Conservation (phyloP, 2,888 invertebrate genomes). For the Epistrophe eligans region DNA sequence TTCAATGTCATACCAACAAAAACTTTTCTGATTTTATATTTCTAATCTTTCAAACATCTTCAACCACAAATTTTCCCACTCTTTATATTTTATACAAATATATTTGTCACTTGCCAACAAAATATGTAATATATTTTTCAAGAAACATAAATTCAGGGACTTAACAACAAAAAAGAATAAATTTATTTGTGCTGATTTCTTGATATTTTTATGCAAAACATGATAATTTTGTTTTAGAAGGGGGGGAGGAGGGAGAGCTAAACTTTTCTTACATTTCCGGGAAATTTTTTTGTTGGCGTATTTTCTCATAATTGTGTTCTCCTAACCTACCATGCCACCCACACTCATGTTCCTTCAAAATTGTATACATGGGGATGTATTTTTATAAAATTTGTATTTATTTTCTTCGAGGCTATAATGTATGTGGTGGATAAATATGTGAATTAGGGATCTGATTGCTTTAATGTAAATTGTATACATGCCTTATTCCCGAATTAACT, state of each 20-base stretch:
- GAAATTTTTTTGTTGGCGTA: background rate
- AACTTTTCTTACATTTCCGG: background rate
- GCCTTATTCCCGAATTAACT: conserved; percentile 13
- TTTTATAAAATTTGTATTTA: background rate
- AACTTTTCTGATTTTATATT: too few species aligned
- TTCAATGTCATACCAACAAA: too few species aligned
- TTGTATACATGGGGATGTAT: background rate
- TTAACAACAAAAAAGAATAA: background rate
- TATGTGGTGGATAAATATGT: background rate
- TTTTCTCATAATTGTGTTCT: background rate
- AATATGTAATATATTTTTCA: background rate
- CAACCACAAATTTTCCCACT: too few species aligned
- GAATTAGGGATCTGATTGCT: conserved; percentile 14
- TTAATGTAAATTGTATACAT: conserved; percentile 15
- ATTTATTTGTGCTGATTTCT: background rate
- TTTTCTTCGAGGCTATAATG: conserved; percentile 1
- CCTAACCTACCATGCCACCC: background rate
- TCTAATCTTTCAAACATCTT: too few species aligned
- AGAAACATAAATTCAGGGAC: background rate
- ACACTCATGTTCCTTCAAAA: background rate
- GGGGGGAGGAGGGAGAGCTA: background rate
- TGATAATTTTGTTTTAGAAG: background rate
- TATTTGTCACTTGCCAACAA: background rate
- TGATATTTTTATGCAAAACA: background rate
- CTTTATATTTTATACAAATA: too few species aligned